Percentiles rank a stretch among this genome's conserved stretches.
Evolutionary conservation across 53 echinoderm and acorn worm species (phyloP).

Genomic region (Crossaster papposus): DNA sequence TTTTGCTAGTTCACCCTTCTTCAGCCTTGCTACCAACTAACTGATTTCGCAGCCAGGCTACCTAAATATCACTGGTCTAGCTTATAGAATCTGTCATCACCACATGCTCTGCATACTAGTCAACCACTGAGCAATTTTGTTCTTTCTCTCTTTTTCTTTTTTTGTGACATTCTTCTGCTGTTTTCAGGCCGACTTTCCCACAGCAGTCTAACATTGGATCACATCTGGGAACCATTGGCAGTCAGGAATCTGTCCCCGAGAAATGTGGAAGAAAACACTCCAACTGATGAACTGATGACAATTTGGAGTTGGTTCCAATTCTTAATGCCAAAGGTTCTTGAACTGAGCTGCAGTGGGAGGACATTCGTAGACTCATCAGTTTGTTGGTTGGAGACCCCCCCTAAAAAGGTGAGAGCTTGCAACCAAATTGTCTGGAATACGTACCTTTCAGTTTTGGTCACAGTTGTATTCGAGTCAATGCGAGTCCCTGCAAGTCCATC

Average conservation of each 20-base stretch:
- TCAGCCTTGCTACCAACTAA: neutral
- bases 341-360: neutral
- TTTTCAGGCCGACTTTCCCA: neutral
- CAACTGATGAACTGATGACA: neutral
- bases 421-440: neutral
- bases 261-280: neutral
- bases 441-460: too few relatives aligned
- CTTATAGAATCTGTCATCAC: slow-evolving; percentile 44
- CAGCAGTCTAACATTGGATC: neutral
- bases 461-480: too few relatives aligned
- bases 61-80: slow-evolving; percentile 32
- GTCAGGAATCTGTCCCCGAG: neutral
- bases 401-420: neutral
- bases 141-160: neutral
- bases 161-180: neutral
- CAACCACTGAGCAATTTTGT: slow-evolving; percentile 11
- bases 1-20: neutral
- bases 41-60: neutral
- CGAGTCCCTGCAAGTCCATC: too few relatives aligned
- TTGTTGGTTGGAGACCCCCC: neutral
- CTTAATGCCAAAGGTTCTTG: neutral
- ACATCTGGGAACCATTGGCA: neutral
- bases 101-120: slow-evolving; percentile 14
- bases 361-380: neutral
- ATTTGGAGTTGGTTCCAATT: neutral